phyloP scores from a whole-genome alignment of 2,797 vertebrate species.

The Diglossa cyanea region DNA sequence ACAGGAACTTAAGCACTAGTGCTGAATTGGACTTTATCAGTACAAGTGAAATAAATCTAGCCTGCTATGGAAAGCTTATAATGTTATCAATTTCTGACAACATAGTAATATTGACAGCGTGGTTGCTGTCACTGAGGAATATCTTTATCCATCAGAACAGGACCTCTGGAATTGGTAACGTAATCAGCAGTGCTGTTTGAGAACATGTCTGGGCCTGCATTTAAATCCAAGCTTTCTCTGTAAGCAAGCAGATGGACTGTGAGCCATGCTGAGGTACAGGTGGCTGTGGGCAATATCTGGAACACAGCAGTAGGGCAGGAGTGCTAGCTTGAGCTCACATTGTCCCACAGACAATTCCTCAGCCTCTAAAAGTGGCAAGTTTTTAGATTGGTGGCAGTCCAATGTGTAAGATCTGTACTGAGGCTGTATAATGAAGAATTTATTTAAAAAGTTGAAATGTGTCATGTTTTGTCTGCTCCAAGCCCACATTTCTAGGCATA shows the following conservation, averaged over 20 bases:
- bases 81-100: background rate
- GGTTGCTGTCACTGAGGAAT: background rate
- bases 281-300: background rate
- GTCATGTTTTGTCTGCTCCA: background rate
- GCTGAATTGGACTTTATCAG: background rate
- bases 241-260: background rate
- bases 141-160: background rate
- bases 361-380: background rate
- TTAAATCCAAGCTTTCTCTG: background rate
- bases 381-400: background rate
- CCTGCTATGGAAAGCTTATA: background rate
- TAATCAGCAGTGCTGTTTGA: background rate
- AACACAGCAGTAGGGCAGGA: background rate
- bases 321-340: background rate
- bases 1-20: background rate
- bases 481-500: background rate
- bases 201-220: background rate
- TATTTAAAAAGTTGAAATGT: background rate
- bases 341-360: background rate
- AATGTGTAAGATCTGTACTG: accelerated
- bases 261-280: background rate
- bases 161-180: background rate
- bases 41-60: background rate
- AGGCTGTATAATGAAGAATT: background rate
- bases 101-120: accelerated